These are phyloP conservation scores for Poeciliopsis gracilis DNA, from an alignment of 2,797 vertebrate genomes.

Conservation along the genomic window DNA sequence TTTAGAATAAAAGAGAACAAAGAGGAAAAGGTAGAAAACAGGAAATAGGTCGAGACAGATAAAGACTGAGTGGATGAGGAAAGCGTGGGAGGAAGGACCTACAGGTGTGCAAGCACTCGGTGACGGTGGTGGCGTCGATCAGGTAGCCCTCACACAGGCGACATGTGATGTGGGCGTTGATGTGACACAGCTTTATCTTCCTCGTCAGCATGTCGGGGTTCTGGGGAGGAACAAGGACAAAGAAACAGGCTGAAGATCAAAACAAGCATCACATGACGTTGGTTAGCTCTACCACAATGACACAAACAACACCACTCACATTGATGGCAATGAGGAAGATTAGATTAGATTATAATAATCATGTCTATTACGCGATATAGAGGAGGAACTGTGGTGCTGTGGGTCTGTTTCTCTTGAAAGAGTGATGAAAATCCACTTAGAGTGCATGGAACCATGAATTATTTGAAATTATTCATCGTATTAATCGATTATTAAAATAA, in stretches of 20 bases:
- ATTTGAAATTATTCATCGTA: background rate
- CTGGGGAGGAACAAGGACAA: conserved; percentile 43
- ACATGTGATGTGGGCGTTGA: conserved; percentile 99
- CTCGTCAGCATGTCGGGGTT: conserved; percentile 97
- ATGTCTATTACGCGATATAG: background rate
- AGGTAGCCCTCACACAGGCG: conserved; percentile 98
- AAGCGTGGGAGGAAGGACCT: conserved; percentile 64
- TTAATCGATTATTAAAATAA: no score
- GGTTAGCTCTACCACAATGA: background rate
- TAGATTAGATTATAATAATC: background rate
- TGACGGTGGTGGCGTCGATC: conserved; percentile 98
- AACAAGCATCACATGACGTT: background rate
- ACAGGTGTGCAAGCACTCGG: conserved; percentile 99
- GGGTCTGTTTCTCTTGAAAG: background rate
- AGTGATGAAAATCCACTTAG: background rate
- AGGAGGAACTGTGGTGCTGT: background rate
- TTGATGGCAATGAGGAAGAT: background rate
- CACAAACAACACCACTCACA: background rate
- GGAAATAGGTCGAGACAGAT: background rate
- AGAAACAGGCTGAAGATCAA: background rate
- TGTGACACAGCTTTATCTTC: conserved; percentile 99
- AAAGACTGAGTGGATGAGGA: background rate
- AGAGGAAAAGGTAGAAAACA: background rate
- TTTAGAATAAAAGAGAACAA: no score
- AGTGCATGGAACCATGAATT: background rate